These are phyloP conservation scores for Tachycineta bicolor DNA, from an alignment of 2,113 vertebrate species.

Conservation along the genomic window DNA sequence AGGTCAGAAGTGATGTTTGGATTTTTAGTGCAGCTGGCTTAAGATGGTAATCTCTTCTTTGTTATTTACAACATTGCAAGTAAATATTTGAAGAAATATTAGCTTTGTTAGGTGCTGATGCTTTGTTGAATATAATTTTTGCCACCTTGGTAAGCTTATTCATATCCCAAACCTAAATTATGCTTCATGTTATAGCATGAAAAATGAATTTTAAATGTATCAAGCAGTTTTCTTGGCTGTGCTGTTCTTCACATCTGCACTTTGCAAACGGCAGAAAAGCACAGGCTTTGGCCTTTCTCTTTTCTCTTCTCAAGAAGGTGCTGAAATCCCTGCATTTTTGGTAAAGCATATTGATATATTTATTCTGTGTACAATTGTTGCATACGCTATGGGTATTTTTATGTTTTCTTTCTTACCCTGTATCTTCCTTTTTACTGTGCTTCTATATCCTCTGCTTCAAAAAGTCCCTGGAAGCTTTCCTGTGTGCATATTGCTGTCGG, in stretches of 20 bases:
- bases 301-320: background rate
- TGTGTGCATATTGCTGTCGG: background rate
- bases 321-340: background rate
- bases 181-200: background rate
- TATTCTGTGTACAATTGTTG: background rate
- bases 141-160: background rate
- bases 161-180: background rate
- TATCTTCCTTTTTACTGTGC: background rate
- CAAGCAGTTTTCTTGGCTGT: background rate
- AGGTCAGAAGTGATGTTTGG: background rate
- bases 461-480: background rate
- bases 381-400: background rate
- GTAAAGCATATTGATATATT: background rate
- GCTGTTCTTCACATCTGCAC: background rate
- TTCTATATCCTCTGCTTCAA: background rate
- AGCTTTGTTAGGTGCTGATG: background rate
- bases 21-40: background rate
- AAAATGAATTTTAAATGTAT: background rate
- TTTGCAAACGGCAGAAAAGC: background rate
- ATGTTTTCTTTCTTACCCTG: background rate
- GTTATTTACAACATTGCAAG: background rate
- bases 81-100: background rate
- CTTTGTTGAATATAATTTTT: background rate
- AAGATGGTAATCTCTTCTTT: background rate
- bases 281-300: background rate